Evolutionary conservation across 2,797 vertebrate genomes (phyloP), one percentile per base, ranked within the genome.

Genomic region (Pangasius djambal): DNA sequence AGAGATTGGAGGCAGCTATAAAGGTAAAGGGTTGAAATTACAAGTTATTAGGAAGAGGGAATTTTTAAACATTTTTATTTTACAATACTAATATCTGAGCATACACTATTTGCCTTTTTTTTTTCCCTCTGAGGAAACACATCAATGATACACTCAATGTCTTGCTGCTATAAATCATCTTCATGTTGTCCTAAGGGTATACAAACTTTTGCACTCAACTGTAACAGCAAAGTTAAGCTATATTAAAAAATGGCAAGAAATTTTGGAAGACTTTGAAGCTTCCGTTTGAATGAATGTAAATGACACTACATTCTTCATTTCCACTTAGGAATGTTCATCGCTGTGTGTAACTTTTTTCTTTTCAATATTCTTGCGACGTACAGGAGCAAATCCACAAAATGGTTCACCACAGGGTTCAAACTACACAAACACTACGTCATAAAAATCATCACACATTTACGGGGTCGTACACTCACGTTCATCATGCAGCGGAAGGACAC

Each of bases 401-500:
- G 10, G n/a, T 77, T 83, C 44, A 89, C 70, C 91, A 88, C 83
- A 78, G 89, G 88, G 77, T 79, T 90, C 87, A 83, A 85, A 87
- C 86, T 88, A 87, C 90, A 77, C 88, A 72, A 87, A 89, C 88
- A 92, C 78, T 48, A 89, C 84, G 70, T 89, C 90, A 91, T 69
- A 81, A 84, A 89, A 90, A 89, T 92, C 90, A 91, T 89, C 90
- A 78, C 89, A 91, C 91, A 78, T 87, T 83, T 87, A 92, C 89
- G 91, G 81, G 83, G 75, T 83, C 61, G 88, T 78, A 63, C 87
- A 83, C 88, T 87, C 69, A 67, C 87, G 18, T 91, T 88, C 86
- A 44, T 89, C 92, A 92, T 92, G 92, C 92, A 92, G 89, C 88
- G 86, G 59, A 70, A 48, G 85, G 86, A 89, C 84, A 89, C 87